Percentiles rank a stretch among this genome's conserved stretches.
Evolutionary conservation across 2,113 vertebrate species (phyloP).

Genomic region (Barbus barbus): DNA sequence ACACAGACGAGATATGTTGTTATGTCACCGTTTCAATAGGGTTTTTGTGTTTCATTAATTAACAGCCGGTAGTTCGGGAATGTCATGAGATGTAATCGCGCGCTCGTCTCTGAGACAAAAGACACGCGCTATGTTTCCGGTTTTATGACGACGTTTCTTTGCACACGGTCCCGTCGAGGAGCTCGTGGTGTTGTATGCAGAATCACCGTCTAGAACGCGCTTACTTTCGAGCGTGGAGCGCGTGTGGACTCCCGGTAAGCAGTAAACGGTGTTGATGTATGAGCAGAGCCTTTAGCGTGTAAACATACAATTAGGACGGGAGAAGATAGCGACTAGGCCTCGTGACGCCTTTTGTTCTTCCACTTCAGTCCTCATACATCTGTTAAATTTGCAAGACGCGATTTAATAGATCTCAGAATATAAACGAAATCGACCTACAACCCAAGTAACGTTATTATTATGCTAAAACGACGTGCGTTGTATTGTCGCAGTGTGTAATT

Average conservation of each 20-base stretch:
- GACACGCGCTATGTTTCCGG: no score
- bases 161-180: constrained; percentile 85
- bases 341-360: not conserved
- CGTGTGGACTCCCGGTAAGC: constrained; percentile 31
- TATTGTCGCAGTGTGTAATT: not conserved
- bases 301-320: not conserved
- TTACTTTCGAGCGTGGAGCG: constrained; percentile 18
- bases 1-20: not conserved
- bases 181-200: constrained; percentile 36
- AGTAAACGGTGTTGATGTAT: constrained; percentile 11
- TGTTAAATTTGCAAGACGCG: not conserved
- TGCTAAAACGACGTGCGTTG: not conserved
- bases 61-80: no score
- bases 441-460: no score
- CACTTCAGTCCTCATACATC: not conserved
- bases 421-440: not conserved
- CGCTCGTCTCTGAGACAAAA: no score
- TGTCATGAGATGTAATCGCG: no score
- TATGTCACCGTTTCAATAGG: no score
- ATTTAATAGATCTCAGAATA: not conserved
- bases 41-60: no score
- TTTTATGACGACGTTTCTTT: constrained; percentile 92
- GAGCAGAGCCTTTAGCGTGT: no score
- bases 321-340: not conserved
- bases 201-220: constrained; percentile 9